Evolutionary conservation across 1,140 invertebrate species (phyloP).

Genomic region (Coelopa frigida): DNA sequence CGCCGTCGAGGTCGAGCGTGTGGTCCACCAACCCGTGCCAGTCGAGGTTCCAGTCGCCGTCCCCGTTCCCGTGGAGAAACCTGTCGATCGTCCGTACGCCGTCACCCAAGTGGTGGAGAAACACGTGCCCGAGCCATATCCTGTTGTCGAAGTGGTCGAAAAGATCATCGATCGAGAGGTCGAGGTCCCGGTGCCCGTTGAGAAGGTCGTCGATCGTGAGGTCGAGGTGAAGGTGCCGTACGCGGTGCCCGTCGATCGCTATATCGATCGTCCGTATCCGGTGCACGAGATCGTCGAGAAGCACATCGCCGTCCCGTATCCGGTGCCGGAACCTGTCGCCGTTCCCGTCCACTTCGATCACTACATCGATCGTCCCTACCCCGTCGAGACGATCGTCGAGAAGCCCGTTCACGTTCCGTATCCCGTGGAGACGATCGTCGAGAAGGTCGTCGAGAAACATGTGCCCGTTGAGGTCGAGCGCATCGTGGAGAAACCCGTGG

Average conservation of each 20-base stretch:
- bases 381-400: slow-evolving; percentile 44
- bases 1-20: slow-evolving; percentile 43
- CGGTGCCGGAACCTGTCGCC: slow-evolving; percentile 47
- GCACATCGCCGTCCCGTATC: slow-evolving; percentile 50
- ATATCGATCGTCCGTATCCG: slow-evolving; percentile 48
- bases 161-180: no score
- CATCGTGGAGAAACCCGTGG: slow-evolving; percentile 52
- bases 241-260: slow-evolving; percentile 21
- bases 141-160: slow-evolving; percentile 33
- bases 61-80: slow-evolving; percentile 52
- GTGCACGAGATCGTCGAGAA: slow-evolving; percentile 48
- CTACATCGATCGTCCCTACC: slow-evolving; percentile 44
- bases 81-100: slow-evolving; percentile 43
- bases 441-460: slow-evolving; percentile 37
- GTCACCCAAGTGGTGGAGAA: slow-evolving; percentile 45
- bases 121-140: slow-evolving; percentile 47
- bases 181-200: slow-evolving; percentile 42
- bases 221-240: slow-evolving; percentile 21
- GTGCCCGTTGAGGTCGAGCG: slow-evolving; percentile 46
- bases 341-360: slow-evolving; percentile 48
- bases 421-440: slow-evolving; percentile 45
- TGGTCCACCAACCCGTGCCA: slow-evolving; percentile 35
- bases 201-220: slow-evolving; percentile 39
- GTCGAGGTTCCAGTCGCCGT: slow-evolving; percentile 49
- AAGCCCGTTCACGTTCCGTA: slow-evolving; percentile 44